These are phyloP conservation scores for Latrodectus geometricus DNA, from an alignment of 1,140 invertebrate genomes.

Conservation along the genomic window DNA sequence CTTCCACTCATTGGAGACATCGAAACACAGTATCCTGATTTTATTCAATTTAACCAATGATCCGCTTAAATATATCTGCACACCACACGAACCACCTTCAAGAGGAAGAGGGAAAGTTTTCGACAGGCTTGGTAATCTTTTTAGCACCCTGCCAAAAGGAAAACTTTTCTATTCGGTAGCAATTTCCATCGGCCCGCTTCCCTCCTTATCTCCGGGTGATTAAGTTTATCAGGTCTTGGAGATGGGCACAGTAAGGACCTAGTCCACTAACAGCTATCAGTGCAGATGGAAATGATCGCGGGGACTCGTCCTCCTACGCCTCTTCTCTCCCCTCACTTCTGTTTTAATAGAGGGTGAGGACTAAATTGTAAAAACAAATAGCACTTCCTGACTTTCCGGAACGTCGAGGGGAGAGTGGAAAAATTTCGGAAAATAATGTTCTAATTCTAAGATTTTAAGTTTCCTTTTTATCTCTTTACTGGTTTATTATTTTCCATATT, in stretches of 20 bases:
- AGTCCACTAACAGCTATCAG: background rate
- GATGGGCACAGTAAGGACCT: background rate
- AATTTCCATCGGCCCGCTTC: background rate
- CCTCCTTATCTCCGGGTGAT: background rate
- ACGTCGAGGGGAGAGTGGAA: no score
- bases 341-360: no score
- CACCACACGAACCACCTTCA: background rate
- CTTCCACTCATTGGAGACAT: background rate
- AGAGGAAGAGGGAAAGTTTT: background rate
- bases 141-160: background rate
- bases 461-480: no score
- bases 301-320: background rate
- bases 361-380: no score
- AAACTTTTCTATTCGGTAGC: background rate
- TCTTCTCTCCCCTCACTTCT: no score
- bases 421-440: no score
- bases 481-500: no score
- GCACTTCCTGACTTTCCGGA: no score
- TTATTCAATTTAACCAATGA: background rate
- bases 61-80: background rate
- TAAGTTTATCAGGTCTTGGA: background rate
- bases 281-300: background rate
- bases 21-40: background rate
- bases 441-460: no score
- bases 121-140: background rate